phyloP scores from a whole-genome alignment of 2,797 vertebrate species.

The Rhinophrynus dorsalis region DNA sequence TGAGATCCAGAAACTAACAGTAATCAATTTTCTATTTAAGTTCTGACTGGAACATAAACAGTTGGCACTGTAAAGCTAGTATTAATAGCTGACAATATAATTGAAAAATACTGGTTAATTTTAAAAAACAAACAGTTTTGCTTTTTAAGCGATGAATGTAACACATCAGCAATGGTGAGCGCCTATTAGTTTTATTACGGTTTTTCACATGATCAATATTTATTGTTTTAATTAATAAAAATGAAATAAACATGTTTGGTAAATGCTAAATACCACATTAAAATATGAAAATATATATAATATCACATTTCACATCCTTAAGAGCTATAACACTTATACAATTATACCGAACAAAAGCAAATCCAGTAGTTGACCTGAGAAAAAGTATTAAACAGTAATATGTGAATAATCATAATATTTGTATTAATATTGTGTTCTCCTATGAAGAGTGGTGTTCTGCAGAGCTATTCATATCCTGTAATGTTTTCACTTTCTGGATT shows the following conservation, averaged over 20 bases:
- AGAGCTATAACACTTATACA: background rate
- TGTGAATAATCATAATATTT: no score
- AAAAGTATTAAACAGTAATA: no score
- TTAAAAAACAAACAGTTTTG: slow-evolving; percentile 11
- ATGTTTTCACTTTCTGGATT: no score
- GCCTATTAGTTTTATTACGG: background rate
- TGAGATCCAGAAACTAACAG: slow-evolving; percentile 40
- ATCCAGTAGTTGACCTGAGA: no score
- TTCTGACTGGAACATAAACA: slow-evolving; percentile 42
- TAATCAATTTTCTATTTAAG: slow-evolving; percentile 38
- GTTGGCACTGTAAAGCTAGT: slow-evolving; percentile 17
- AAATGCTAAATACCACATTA: slow-evolving; percentile 4
- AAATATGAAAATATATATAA: slow-evolving; percentile 25
- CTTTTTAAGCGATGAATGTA: slow-evolving; percentile 7
- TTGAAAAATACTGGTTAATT: slow-evolving; percentile 15
- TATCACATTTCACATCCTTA: no score
- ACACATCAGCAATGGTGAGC: background rate
- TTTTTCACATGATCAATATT: slow-evolving; percentile 10
- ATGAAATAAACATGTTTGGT: slow-evolving; percentile 6
- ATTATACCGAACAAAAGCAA: no score
- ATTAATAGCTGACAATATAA: slow-evolving; percentile 24
- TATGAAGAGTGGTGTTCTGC: no score
- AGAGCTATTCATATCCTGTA: no score
- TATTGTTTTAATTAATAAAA: slow-evolving; percentile 24
- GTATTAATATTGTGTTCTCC: no score